Percentiles rank a stretch among this genome's conserved stretches.
Evolutionary conservation across 2,113 vertebrate species (phyloP).

Genomic region (Psephotus haematonotus): DNA sequence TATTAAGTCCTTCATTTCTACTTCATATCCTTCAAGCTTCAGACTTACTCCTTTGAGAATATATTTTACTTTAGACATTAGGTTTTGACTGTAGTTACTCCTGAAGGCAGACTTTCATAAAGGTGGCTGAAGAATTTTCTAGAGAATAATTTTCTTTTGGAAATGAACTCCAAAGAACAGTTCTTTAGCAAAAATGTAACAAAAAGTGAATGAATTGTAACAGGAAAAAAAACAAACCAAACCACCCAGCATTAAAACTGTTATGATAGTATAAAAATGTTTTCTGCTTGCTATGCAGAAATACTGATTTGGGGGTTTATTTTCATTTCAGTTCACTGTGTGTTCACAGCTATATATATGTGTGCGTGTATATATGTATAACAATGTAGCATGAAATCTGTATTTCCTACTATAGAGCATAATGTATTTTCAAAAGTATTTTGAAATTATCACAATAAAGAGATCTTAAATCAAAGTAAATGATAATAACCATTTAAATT

Average conservation of each 20-base stretch:
- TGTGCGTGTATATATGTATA: not conserved
- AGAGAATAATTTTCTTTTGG: not conserved
- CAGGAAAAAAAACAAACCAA: not conserved
- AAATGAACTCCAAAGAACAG: not conserved
- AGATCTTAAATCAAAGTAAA: not conserved
- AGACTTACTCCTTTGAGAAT: not conserved
- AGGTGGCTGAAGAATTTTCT: not conserved
- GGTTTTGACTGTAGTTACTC: not conserved
- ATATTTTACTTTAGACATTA: not conserved
- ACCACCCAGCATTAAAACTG: not conserved
- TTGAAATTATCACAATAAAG: not conserved
- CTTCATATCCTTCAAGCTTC: not conserved
- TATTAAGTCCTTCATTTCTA: not conserved
- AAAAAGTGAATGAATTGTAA: not conserved
- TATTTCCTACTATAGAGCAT: not conserved
- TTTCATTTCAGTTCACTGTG: not conserved
- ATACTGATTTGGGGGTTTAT: not conserved
- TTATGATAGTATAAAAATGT: not conserved
- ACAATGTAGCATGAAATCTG: not conserved
- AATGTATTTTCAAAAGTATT: not conserved
- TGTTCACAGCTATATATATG: not conserved
- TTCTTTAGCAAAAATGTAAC: not conserved
- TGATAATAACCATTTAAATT: not conserved
- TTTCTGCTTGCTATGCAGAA: not conserved
- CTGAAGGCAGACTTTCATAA: not conserved